phyloP scores from a whole-genome alignment of 2,113 vertebrate species.

The Alexandromys fortis region DNA sequence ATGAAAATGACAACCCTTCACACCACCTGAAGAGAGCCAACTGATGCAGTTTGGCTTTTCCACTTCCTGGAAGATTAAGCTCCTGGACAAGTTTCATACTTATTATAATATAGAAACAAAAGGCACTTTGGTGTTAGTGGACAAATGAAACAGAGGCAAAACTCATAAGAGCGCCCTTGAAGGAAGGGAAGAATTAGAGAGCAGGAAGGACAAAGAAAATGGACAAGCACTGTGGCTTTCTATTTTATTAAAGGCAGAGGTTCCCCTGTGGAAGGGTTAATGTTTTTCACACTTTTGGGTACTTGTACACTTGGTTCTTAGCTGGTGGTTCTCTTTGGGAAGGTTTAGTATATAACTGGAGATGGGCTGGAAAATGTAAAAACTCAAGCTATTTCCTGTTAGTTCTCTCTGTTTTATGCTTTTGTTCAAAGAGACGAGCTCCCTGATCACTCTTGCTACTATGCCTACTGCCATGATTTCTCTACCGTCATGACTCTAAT shows the following conservation, averaged over 20 bases:
- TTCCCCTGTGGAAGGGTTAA: background rate
- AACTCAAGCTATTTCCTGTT: background rate
- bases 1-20: background rate
- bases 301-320: background rate
- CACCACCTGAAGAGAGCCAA: background rate
- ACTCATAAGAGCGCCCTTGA: background rate
- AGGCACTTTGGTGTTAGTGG: background rate
- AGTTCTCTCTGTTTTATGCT: background rate
- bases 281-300: background rate
- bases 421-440: background rate
- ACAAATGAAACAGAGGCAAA: background rate
- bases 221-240: background rate
- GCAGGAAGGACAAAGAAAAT: background rate
- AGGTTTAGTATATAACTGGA: background rate
- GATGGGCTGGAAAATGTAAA: background rate
- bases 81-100: background rate
- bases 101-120: background rate
- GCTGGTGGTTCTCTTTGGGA: background rate
- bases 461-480: background rate
- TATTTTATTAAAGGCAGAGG: background rate
- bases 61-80: background rate
- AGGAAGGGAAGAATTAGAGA: background rate
- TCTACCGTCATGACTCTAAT: background rate
- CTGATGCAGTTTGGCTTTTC: background rate
- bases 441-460: background rate